Percentiles rank a stretch among this genome's conserved stretches.
Conservation (phyloP, 2,113 vertebrate genomes). For the Brachionichthys hirsutus region DNA sequence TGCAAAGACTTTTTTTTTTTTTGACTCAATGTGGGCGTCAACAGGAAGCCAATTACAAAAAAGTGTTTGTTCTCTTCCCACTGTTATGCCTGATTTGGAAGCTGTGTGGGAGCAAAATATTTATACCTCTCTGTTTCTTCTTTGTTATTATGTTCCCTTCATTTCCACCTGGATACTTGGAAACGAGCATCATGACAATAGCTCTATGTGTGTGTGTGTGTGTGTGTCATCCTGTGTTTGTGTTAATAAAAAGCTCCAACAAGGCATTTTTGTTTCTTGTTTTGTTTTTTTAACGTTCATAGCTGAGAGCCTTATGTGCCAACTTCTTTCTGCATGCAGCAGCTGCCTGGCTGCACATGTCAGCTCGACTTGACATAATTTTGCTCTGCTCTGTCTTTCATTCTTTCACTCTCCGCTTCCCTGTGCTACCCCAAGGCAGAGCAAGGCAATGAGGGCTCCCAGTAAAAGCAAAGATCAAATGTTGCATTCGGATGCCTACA, state of each 20-base stretch:
- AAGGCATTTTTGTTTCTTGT: slow-evolving; percentile 11
- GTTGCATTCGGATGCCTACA: slow-evolving; percentile 68
- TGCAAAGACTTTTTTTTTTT: neutral
- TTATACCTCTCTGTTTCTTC: slow-evolving; percentile 3
- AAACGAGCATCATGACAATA: slow-evolving; percentile 30
- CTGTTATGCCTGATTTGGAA: neutral
- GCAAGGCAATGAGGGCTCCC: slow-evolving; percentile 62
- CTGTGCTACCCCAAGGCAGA: slow-evolving; percentile 61
- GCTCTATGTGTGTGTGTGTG: neutral
- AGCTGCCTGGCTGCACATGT: slow-evolving; percentile 52
- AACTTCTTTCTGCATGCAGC: slow-evolving; percentile 32
- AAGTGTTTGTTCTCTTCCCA: neutral
- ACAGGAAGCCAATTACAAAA: neutral
- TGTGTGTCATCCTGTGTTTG: slow-evolving; percentile 23
- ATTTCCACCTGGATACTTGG: slow-evolving; percentile 33
- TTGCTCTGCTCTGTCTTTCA: slow-evolving; percentile 60
- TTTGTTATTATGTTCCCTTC: slow-evolving; percentile 22
- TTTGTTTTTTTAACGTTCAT: slow-evolving; percentile 51
- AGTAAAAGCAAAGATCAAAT: slow-evolving; percentile 72
- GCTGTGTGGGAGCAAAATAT: slow-evolving; percentile 13
- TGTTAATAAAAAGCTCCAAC: slow-evolving; percentile 50
- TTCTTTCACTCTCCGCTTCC: slow-evolving; percentile 51
- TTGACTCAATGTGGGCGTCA: neutral
- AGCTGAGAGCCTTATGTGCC: slow-evolving; percentile 49
- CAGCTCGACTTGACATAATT: slow-evolving; percentile 66